Conservation (phyloP, 2,113 vertebrate species). For the Rattus norvegicus region GRCr8 NC_086024.1:9120001-9120500, state of each 20-base stretch:
- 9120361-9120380: background rate
- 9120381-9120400: background rate
- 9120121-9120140: conserved; percentile 51
- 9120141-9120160: conserved; percentile 45
- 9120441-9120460: background rate
- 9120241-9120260: background rate
- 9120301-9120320: background rate
- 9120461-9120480: background rate
- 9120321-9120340: background rate
- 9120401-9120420: background rate
- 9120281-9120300: background rate
- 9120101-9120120: conserved; percentile 7
- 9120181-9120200: background rate
- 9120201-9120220: conserved; percentile 16
- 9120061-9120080: conserved; percentile 6
- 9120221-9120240: background rate
- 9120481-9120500: conserved; percentile 12
- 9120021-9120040: background rate
- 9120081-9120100: background rate
- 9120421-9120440: background rate
- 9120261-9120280: background rate
- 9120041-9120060: background rate
- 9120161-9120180: conserved; percentile 33
- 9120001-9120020: conserved; percentile 3
- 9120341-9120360: conserved; percentile 13